Evolutionary conservation across 2,797 vertebrate genomes (phyloP).

Genomic region (Parauchenoglanis punctatus): DNA sequence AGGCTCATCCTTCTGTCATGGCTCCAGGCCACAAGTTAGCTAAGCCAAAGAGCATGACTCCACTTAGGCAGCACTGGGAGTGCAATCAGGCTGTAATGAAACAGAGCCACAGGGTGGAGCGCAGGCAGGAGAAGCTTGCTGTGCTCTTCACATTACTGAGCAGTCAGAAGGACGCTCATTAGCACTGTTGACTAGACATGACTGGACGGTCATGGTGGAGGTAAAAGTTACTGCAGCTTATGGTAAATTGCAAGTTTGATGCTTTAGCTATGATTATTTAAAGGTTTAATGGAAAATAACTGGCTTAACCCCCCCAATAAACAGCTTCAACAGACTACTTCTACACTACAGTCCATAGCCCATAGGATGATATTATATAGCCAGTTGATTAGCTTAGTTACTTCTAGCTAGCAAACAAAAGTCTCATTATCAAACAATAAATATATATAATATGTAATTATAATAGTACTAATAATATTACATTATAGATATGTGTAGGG

Average conservation of each 20-base stretch:
- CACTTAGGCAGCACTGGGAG: conserved; percentile 60
- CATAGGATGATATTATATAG: background rate
- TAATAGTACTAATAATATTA: too few species aligned
- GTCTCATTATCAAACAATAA: background rate
- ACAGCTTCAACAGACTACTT: background rate
- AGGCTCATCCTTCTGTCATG: conserved; percentile 43
- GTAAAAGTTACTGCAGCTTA: background rate
- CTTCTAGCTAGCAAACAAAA: background rate
- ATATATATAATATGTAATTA: too few species aligned
- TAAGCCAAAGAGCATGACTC: conserved; percentile 57
- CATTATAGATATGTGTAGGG: too few species aligned
- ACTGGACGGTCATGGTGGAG: background rate
- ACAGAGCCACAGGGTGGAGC: conserved; percentile 44
- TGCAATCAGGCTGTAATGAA: conserved; percentile 55
- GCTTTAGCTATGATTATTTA: background rate
- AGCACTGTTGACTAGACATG: background rate
- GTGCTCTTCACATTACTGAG: conserved; percentile 33
- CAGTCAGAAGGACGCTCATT: conserved; percentile 4
- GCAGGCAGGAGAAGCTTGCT: conserved; percentile 53
- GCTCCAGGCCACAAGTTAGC: conserved; percentile 54
- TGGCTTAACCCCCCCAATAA: background rate
- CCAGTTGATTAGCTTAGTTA: background rate
- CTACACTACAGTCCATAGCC: background rate
- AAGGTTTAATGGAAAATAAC: background rate
- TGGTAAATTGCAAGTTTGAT: background rate